Percentiles rank a stretch among this genome's conserved stretches.
phyloP scores from a whole-genome alignment of 2,888 invertebrate species.

The Temnothorax ravouxi region DNA sequence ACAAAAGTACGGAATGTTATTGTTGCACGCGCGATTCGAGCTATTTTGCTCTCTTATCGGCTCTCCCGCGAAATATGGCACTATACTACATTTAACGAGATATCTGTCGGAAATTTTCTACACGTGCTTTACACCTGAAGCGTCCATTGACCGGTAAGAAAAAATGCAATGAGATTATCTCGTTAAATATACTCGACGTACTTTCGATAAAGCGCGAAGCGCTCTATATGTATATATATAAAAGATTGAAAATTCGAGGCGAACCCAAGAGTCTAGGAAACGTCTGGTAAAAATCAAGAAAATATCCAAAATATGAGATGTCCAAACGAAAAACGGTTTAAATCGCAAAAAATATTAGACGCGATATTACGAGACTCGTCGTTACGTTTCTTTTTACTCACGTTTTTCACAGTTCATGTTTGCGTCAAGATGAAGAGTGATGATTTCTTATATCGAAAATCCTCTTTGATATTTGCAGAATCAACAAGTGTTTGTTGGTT shows the following conservation, averaged over 20 bases:
- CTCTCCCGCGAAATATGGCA: not conserved
- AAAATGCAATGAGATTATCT: constrained; percentile 37
- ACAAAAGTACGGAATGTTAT: constrained; percentile 5
- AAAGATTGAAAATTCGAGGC: not conserved
- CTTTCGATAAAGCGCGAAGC: constrained; percentile 25
- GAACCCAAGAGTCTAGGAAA: not conserved
- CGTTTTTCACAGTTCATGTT: not conserved
- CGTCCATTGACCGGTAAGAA: constrained; percentile 33
- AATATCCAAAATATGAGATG: not conserved
- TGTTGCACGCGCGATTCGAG: not conserved
- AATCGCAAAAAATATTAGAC: not conserved
- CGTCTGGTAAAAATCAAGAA: not conserved
- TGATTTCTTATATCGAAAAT: constrained; percentile 51
- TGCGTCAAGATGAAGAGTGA: constrained; percentile 43
- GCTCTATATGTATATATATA: not conserved
- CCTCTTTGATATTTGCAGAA: constrained; percentile 52
- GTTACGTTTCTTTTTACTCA: not conserved
- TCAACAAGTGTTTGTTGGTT: constrained; percentile 55
- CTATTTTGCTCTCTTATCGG: not conserved
- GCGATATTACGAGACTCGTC: not conserved
- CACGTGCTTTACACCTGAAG: constrained; percentile 5
- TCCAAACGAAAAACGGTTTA: not conserved
- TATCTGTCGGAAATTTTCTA: constrained; percentile 27
- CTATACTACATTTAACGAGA: not conserved
- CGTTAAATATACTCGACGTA: constrained; percentile 42